Base-by-base conservation (phyloP, 2,113 vertebrate genomes). In the Anhinga anhinga region DNA sequence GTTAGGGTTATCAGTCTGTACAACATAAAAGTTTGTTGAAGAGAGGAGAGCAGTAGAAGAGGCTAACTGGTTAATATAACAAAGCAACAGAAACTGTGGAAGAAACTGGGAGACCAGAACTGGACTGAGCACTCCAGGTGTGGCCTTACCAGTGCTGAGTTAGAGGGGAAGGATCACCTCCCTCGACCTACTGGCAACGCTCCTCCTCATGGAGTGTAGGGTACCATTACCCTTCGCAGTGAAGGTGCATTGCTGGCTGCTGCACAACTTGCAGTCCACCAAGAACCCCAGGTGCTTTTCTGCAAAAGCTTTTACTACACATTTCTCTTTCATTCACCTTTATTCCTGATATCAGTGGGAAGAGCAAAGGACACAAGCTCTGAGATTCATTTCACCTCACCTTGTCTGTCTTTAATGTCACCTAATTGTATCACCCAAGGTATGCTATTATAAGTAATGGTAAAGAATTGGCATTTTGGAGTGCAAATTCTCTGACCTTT, bases 141-240 rank as follows among this genome's bases (percentile, higher is more conserved):
- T 58, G 50, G 25, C 56, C 30, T 78, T n/a, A 66, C 16, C 12
- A n/a, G 23, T 25, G 44, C 52, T 25, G 23, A 25, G 13, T 45
- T 61, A 30, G 36, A 72, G 23, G n/a, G 49, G 17, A 30, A 67
- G 34, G 11, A 17, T 86, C 59, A 11, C 19, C 6, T 30, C 53
- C 27, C 29, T 30, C 1, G 0, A 5, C 34, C 29, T 73, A 15
- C 30, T 61, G 52, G 53, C 59, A 40, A 1, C 0, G 0, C 34
- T 67, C 8, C n/a, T 42, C 13, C 66, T 59, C 19, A 2, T 7
- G 38, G 23, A 69, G 6, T 7, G 0, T 40, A 15, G 30, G 30
- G 30, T 55, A 19, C 38, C 40, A 13, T 32, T 30, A 16, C 16
- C 15, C 45, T 40, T 50, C 63, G n/a, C 56, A 63, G 16, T 49